Evolutionary conservation across 2,113 vertebrate species (phyloP), one percentile per base, ranked within the genome.

Genomic region (Donacobius atricapilla): DNA sequence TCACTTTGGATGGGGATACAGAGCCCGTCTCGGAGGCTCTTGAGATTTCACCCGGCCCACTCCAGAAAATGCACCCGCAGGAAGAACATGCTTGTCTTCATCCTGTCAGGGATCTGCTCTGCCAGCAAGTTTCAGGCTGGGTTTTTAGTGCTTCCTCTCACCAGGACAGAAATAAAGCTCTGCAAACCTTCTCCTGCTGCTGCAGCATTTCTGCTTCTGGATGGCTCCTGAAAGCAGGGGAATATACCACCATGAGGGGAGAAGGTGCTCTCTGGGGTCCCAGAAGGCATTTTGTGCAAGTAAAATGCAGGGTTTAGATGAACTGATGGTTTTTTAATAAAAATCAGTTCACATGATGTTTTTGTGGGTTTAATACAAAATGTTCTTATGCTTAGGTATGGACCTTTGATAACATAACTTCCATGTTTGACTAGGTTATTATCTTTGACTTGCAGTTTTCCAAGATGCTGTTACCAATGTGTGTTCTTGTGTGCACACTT

Each of bases 81-180:
- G 13, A 37, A 45, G 35, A 24, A 72, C 17, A 8, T 0, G 0
- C 5, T 66, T 1, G 0, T 70, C 31, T 48, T 76, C 9, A 0
- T 31, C 54, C 50, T 28, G 6, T 30, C 31, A 28, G 63, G 25
- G 16, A 24, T 56, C 39, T 82, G 27, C 57, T 71, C 30, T 63
- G 44, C 23, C 57, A 68, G 20, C 23, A 87, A 17, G 13, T 15
- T 68, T 93, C 54, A 69, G 42, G 7, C 2, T 0, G 21, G 12
- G 11, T 4, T 76, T 13, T 39, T 70, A 35, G 23, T n/a, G 6
- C 37, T 93, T 39, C 27, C 37, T 60, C 35, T 78, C 18, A 73
- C 33, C 48, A 37, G 44, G 21, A 31, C 2, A 5, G 53, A 76
- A 86, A 42, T n/a, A n/a, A n/a, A n/a, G n/a, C n/a, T n/a, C n/a